Evolutionary conservation across 2,113 vertebrate genomes (phyloP).

Genomic region (Thamnaconus septentrionalis): DNA sequence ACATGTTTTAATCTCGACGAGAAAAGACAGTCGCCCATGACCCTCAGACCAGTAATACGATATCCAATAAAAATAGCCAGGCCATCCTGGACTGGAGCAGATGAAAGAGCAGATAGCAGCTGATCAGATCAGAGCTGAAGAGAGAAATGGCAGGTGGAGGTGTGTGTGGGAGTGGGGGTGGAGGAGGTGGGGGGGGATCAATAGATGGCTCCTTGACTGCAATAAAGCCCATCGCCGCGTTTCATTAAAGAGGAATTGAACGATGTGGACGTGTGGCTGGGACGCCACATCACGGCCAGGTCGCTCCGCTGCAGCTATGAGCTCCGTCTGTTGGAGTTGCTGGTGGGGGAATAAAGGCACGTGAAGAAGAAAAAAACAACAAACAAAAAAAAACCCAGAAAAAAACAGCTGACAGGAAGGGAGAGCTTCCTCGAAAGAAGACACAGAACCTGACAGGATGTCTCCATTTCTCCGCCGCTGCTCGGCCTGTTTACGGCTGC

Average conservation of each 20-base stretch:
- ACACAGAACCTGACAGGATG: constrained; percentile 27
- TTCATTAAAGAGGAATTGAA: constrained; percentile 44
- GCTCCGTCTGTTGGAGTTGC: not conserved
- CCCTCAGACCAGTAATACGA: constrained; percentile 1
- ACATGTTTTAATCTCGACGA: no score
- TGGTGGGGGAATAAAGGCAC: constrained; percentile 30
- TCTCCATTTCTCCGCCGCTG: constrained; percentile 15
- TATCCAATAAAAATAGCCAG: constrained; percentile 19
- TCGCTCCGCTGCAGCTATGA: constrained; percentile 5
- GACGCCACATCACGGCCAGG: constrained; percentile 11
- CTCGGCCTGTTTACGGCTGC: constrained; percentile 8
- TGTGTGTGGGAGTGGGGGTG: constrained; percentile 11
- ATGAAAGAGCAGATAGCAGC: constrained; percentile 46
- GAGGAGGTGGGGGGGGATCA: constrained; percentile 57
- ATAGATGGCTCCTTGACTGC: constrained; percentile 52
- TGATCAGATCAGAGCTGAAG: constrained; percentile 33
- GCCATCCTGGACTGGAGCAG: constrained; percentile 19
- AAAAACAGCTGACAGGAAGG: constrained; percentile 16
- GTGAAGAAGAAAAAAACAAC: constrained; percentile 4
- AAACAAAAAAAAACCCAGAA: constrained; percentile 24
- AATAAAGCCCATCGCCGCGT: constrained; percentile 48
- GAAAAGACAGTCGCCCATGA: no score
- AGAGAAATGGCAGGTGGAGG: constrained; percentile 6
- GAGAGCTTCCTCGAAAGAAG: no score
- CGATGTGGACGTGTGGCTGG: constrained; percentile 26